These are phyloP conservation scores for Phoxinus dragarum DNA, from an alignment of 2,797 vertebrate genomes.

Conservation along the genomic window DNA sequence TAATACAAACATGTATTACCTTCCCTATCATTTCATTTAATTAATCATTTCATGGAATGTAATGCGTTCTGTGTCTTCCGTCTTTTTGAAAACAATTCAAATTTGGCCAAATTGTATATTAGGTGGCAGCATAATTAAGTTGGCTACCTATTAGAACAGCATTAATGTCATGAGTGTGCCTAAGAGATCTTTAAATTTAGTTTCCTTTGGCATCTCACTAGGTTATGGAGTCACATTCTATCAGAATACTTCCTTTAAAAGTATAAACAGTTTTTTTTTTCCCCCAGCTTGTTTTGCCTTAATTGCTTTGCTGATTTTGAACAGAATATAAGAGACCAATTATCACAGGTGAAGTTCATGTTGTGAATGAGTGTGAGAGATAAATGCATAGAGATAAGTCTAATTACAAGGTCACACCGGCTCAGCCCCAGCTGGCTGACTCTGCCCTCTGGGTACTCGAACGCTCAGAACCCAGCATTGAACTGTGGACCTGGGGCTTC, in stretches of 20 bases:
- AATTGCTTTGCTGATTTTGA: conserved; percentile 45
- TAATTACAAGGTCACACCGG: conserved; percentile 51
- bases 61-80: not conserved
- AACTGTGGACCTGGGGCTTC: conserved; percentile 68
- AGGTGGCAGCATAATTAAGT: not conserved
- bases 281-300: conserved; percentile 28
- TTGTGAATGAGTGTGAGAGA: conserved; percentile 13
- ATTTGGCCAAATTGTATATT: not conserved
- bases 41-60: no score
- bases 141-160: not conserved
- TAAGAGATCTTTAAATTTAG: not conserved
- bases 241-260: not conserved
- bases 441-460: conserved; percentile 56
- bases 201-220: not conserved
- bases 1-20: not conserved
- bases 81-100: not conserved
- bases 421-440: conserved; percentile 53
- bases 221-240: not conserved
- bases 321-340: conserved; percentile 16
- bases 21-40: not conserved
- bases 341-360: conserved; percentile 29
- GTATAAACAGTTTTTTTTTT: conserved; percentile 25
- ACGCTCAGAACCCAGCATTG: conserved; percentile 64
- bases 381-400: conserved; percentile 42
- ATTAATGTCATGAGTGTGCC: not conserved